phyloP scores from a whole-genome alignment of 1,140 invertebrate species.

The Aphelenchoides fujianensis region DNA sequence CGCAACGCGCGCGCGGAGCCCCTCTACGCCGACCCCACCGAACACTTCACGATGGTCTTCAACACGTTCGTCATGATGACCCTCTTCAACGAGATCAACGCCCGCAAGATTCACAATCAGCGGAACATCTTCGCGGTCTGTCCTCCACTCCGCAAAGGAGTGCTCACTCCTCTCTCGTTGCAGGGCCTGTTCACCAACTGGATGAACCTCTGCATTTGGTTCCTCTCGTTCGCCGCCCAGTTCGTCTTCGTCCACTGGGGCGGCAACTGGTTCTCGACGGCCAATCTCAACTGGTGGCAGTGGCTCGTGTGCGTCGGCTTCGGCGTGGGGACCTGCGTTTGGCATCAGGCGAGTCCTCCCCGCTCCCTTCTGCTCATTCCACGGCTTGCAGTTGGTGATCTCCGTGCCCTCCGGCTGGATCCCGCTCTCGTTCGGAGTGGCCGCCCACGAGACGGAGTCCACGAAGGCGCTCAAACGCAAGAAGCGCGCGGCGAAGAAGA shows the following conservation, averaged over 20 bases:
- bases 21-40: constrained; percentile 75
- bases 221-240: constrained; percentile 85
- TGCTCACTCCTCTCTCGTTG: constrained; percentile 29
- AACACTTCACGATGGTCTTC: constrained; percentile 99
- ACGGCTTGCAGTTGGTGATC: constrained; percentile 69
- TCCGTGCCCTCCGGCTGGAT: constrained; percentile 75
- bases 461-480: not conserved
- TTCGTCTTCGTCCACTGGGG: constrained; percentile 93
- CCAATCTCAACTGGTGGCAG: constrained; percentile 81
- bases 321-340: constrained; percentile 86
- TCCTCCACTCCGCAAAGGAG: not conserved
- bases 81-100: constrained; percentile 98
- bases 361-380: constrained; percentile 11
- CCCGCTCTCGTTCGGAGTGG: not conserved
- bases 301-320: constrained; percentile 98
- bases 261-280: constrained; percentile 89
- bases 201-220: constrained; percentile 96
- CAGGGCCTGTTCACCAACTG: constrained; percentile 91
- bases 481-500: not conserved
- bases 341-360: constrained; percentile 74
- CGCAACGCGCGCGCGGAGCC: constrained; percentile 74
- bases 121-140: constrained; percentile 79
- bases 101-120: constrained; percentile 97
- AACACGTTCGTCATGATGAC: constrained; percentile 99
- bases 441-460: not conserved